phyloP scores from a whole-genome alignment of 2,888 invertebrate species.

The Metopia argyrocephala region DNA sequence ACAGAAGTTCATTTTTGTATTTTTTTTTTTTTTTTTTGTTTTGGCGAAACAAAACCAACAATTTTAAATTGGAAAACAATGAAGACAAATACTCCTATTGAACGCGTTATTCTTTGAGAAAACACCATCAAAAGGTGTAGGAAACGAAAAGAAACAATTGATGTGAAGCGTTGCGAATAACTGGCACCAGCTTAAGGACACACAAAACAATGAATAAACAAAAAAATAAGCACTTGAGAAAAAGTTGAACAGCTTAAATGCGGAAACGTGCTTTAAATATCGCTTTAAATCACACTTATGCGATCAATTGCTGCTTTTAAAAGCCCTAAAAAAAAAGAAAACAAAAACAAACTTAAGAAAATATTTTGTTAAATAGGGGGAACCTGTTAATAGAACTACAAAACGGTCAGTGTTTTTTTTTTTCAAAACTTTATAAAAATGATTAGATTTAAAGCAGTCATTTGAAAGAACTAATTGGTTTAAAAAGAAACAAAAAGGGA shows the following conservation, averaged over 20 bases:
- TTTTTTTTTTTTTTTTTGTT: no score
- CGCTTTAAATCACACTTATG: slow-evolving; percentile 56
- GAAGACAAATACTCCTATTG: slow-evolving; percentile 51
- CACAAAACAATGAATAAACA: not conserved
- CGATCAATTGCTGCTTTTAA: slow-evolving; percentile 36
- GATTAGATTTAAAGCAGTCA: not conserved
- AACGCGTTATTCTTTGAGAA: slow-evolving; percentile 43
- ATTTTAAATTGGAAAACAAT: slow-evolving; percentile 43
- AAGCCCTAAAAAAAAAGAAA: slow-evolving; percentile 22
- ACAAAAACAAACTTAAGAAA: not conserved
- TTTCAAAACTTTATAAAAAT: not conserved
- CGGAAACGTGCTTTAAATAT: slow-evolving; percentile 61
- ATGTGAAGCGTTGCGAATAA: slow-evolving; percentile 26
- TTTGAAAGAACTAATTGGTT: not conserved
- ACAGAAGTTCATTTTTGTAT: slow-evolving; percentile 28
- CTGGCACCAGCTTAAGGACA: slow-evolving; percentile 20
- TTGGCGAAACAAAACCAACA: not conserved
- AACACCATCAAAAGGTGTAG: slow-evolving; percentile 47
- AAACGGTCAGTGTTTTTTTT: slow-evolving; percentile 28
- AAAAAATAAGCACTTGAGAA: not conserved
- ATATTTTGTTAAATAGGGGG: not conserved
- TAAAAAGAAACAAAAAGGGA: no score
- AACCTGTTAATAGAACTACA: slow-evolving; percentile 24
- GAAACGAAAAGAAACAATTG: slow-evolving; percentile 51
- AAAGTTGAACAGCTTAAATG: slow-evolving; percentile 40